Conservation (phyloP, 2,113 vertebrate species). For the Sander vitreus region DNA sequence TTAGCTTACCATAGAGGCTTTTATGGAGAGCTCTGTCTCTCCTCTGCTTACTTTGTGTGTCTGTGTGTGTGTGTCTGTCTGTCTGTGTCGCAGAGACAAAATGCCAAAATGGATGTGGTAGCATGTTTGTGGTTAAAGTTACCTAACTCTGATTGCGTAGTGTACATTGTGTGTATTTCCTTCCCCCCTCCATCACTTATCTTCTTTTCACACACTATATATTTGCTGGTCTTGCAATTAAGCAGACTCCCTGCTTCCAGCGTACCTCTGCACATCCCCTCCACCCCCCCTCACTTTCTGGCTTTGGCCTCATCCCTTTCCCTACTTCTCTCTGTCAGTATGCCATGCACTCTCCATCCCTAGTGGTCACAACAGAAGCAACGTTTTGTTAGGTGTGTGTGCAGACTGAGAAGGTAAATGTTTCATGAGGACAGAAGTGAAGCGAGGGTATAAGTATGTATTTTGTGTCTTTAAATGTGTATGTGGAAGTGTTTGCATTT, state of each 20-base stretch:
- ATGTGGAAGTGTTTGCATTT: neutral
- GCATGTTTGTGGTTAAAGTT: constrained; percentile 12
- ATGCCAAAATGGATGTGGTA: neutral
- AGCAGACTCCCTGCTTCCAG: neutral
- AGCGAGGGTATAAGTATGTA: neutral
- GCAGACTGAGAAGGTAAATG: constrained; percentile 9
- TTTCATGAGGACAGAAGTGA: constrained; percentile 12
- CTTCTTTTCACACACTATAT: neutral
- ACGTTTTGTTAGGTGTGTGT: neutral
- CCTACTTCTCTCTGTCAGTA: neutral
- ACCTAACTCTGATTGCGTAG: neutral
- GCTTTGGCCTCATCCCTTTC: constrained; percentile 5
- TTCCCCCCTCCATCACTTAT: neutral
- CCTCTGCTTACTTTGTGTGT: constrained; percentile 5
- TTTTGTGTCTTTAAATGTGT: neutral
- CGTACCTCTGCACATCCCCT: neutral
- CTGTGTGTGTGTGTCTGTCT: neutral
- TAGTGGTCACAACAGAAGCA: neutral
- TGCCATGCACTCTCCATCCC: constrained; percentile 17
- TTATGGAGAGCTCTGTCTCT: constrained; percentile 34
- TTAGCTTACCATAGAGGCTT: constrained; percentile 54
- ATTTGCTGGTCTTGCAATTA: constrained; percentile 9
- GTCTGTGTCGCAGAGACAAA: neutral
- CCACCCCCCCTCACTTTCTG: constrained; percentile 19
- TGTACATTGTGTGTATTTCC: neutral